Base-by-base conservation (phyloP, 2,113 vertebrate genomes). In the Gobius niger region DNA sequence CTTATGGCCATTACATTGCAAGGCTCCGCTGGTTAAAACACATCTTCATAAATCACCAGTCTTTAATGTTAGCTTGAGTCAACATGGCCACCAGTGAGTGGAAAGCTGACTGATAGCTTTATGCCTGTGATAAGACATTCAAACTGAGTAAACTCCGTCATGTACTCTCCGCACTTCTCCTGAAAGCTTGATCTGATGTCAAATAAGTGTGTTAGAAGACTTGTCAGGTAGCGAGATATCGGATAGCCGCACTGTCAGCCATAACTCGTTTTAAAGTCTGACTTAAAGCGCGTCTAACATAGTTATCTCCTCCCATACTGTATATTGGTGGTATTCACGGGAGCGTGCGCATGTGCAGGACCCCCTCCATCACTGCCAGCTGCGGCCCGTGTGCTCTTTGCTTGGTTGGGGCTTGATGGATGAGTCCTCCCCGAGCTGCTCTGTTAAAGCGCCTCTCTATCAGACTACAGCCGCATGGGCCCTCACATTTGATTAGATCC, bases 401-500 rank as follows among this genome's bases (percentile, higher is more conserved):
- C 84, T 82, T 88, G 86, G 85, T 89, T 89, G 87, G 81, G 67
- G 77, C 73, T 81, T 91, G 90, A 91, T 91, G 82, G 88, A 91
- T 91, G 88, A 87, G 75, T 86, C 83, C 89, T 87, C 84, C 88
- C 76, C 85, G 84, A 88, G 88, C 87, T 87, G 86, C 85, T 90
- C 87, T 87, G 87, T 87, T 91, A 90, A 87, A 84, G 87, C 76
- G 84, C 82, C 84, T 87, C 90, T 90, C 88, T 86, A 89, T 89
- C 84, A 81, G 80, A 71, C 84, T 78, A 84, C 83, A 85, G 85
- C 84, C 75, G 53, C 85, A 84, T 59, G 82, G 88, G 83, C 82
- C 84, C 88, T 91, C 85, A 89, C 84, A 88, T 91, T 89, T 90
- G 90, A 91, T 91, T 89, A 90, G 90, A 90, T 89, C 85, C 88